Base-by-base conservation (phyloP, 2,888 invertebrate species). In the Melanostoma mellinum region DNA sequence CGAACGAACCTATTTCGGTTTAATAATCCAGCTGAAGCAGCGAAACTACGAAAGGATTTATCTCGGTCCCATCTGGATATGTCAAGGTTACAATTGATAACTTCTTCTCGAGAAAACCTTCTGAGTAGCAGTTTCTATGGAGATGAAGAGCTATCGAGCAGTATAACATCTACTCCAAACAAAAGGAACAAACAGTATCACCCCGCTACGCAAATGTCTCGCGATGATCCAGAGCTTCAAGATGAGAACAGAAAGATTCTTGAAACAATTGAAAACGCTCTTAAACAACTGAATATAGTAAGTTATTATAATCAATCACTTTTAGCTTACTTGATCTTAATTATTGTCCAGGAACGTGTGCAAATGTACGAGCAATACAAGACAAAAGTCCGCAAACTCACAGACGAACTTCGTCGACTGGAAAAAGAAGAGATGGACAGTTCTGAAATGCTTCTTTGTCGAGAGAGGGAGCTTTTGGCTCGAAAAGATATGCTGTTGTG, bases 1-100 rank as follows among this genome's bases (percentile, higher is more conserved):
- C 93, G 95, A 76, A 95, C 95, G 56, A 96, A 95, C 90, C 95
- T 96, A 93, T 96, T 96, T 91, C 95, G 97, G 48, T 97, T 96
- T 91, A 97, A 97, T 92, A 96, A 97, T 92, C 97, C 97, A 8
- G 96, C 94, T 0, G 97, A 97, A 89, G 97, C 97, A 2, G 97
- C 97, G 44, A 95, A 96, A 90, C 92, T 97, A 86, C 93, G 96
- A 35, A 95, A 95, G 89, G 95, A 95, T 88, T 85, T 88, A 8
- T 93, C 93, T 87, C 94, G 94, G 30, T 94, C 95, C 65, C 93
- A 93, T 87, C 93, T 95, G 90, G 96, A 96, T 92, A 93, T 97
- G 86, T 96, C 97, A 10, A 93, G 97, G 2, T 92, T 96, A 67
- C 97, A 97, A 30, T 92, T 97, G 86, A 93, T 97, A 72, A 96